Evolutionary conservation across 2,113 vertebrate genomes (phyloP).

Genomic region (Stictonetta naevosa): DNA sequence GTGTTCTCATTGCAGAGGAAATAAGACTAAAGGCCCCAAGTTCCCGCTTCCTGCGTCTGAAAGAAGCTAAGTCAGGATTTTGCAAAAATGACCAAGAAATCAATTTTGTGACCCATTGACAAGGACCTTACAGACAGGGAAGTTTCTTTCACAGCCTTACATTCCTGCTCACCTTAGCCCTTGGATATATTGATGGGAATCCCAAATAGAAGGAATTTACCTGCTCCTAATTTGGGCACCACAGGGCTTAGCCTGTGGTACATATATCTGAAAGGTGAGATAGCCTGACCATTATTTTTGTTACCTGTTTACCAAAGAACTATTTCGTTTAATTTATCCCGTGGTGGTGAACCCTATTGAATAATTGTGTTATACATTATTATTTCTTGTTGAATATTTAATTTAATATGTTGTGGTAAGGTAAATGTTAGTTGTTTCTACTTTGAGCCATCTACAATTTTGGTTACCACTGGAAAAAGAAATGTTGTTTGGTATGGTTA

Average conservation of each 20-base stretch:
- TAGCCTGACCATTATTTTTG: neutral
- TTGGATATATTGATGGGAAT: neutral
- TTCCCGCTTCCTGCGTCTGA: neutral
- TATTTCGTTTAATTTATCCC: neutral
- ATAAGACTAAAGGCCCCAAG: neutral
- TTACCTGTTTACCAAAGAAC: neutral
- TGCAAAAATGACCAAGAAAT: neutral
- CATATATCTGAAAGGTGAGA: neutral
- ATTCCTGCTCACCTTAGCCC: neutral
- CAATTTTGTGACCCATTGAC: neutral
- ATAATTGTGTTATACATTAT: neutral
- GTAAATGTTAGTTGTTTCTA: neutral
- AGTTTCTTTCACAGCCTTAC: neutral
- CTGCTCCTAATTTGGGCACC: neutral
- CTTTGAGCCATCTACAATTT: neutral
- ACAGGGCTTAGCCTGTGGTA: neutral
- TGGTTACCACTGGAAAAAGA: neutral
- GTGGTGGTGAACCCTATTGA: neutral
- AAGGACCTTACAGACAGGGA: neutral
- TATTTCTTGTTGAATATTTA: neutral
- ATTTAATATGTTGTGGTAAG: neutral
- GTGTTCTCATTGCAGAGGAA: neutral
- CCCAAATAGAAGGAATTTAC: neutral
- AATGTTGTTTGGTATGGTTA: neutral
- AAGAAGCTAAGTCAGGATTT: neutral